phyloP scores from a whole-genome alignment of 2,113 vertebrate genomes.

The Saimiri boliviensis region DNA sequence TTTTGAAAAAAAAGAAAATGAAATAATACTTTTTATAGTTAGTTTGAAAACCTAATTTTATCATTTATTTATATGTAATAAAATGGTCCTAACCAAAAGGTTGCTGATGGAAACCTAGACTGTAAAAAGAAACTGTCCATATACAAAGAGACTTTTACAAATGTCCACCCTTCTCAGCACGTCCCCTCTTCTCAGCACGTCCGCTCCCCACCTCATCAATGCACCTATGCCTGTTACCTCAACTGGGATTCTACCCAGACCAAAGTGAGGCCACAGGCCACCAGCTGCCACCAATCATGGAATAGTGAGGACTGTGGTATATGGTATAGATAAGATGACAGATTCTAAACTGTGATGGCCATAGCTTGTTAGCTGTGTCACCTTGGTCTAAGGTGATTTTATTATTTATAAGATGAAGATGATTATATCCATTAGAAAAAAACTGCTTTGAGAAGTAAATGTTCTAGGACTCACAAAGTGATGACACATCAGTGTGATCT shows the following conservation, averaged over 20 bases:
- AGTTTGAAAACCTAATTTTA: conserved; percentile 48
- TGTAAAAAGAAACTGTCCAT: not conserved
- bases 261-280: not conserved
- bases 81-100: not conserved
- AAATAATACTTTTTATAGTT: conserved; percentile 27
- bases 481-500: not conserved
- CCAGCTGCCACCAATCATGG: not conserved
- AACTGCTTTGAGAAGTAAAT: not conserved
- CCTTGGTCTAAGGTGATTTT: not conserved
- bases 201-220: accelerated
- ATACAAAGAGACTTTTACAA: not conserved
- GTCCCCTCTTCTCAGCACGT: not conserved
- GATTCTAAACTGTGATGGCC: not conserved
- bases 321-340: accelerated
- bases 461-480: not conserved
- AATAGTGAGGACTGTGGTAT: accelerated
- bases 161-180: not conserved
- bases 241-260: not conserved
- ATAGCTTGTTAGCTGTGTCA: not conserved
- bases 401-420: not conserved
- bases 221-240: accelerated
- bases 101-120: not conserved
- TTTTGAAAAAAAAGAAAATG: not conserved
- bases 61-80: not conserved
- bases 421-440: not conserved